These are phyloP conservation scores for Porites evermanni DNA, from an alignment of 92 coral and sea anemone genomes.

Conservation along the genomic window DNA sequence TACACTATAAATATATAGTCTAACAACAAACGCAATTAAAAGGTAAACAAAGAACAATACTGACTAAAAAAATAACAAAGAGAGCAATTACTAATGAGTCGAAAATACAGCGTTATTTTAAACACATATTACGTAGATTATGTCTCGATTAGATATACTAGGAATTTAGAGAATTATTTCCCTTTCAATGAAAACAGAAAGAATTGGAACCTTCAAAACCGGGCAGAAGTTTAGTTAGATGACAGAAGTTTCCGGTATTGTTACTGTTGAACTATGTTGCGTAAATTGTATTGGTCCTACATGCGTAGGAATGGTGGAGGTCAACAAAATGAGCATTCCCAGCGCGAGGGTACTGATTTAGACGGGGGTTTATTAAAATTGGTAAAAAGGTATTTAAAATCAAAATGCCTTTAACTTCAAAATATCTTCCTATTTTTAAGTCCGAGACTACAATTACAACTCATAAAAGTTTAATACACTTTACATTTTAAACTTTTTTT, in stretches of 20 bases:
- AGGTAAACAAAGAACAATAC: slow-evolving; percentile 18
- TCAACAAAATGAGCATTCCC: neutral
- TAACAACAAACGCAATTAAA: slow-evolving; percentile 4
- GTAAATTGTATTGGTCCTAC: neutral
- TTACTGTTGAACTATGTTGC: neutral
- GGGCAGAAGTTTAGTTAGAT: neutral
- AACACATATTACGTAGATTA: neutral
- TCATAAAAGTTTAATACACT: neutral
- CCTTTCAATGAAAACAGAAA: neutral
- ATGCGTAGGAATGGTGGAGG: neutral
- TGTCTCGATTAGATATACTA: neutral
- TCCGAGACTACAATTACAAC: neutral
- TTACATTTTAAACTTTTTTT: too few relatives aligned
- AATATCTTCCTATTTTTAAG: neutral
- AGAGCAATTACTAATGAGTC: neutral
- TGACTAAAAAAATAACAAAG: neutral
- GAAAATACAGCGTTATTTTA: neutral
- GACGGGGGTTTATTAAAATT: neutral
- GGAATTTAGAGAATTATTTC: neutral
- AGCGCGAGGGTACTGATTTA: neutral
- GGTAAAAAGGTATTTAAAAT: neutral
- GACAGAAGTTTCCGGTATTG: neutral
- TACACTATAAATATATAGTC: neutral
- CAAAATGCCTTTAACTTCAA: neutral
- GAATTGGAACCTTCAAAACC: neutral